Conservation (phyloP, 2,888 invertebrate species). For the Andrena praecox region DNA sequence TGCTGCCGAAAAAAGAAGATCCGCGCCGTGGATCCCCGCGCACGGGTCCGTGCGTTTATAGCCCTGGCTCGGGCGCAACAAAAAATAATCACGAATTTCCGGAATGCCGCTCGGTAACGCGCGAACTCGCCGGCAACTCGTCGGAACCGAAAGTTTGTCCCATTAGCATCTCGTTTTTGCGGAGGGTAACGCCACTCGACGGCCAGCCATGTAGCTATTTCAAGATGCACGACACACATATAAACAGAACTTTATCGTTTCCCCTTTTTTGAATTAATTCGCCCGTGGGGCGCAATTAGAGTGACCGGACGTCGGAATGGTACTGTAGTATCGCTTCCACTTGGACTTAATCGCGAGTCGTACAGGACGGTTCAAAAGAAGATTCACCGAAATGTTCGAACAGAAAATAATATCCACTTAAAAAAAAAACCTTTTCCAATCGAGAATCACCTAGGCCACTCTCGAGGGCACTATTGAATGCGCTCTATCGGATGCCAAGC, state of each 20-base stretch:
- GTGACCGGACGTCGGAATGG: constrained; percentile 16
- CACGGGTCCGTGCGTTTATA: neutral
- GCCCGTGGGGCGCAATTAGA: constrained; percentile 37
- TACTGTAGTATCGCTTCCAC: constrained; percentile 17
- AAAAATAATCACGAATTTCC: constrained; percentile 62
- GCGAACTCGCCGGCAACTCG: constrained; percentile 3
- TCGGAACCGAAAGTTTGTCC: constrained; percentile 49
- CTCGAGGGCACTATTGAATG: constrained; percentile 1
- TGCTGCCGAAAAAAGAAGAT: constrained; percentile 15
- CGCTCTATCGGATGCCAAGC: constrained; percentile 29
- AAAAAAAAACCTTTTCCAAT: too few species aligned
- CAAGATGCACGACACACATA: constrained; percentile 32
- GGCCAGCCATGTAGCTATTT: constrained; percentile 12
- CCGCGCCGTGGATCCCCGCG: constrained; percentile 24
- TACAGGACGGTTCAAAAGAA: neutral
- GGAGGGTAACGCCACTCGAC: constrained; percentile 25
- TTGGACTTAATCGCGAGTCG: neutral
- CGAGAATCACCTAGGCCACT: too few species aligned
- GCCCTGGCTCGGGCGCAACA: constrained; percentile 15
- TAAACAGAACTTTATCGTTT: constrained; percentile 43
- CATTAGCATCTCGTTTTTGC: constrained; percentile 58
- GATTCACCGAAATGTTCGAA: neutral
- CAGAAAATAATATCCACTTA: too few species aligned
- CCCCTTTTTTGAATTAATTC: constrained; percentile 14
- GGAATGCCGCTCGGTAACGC: constrained; percentile 26